Conservation (phyloP, 2,797 vertebrate species). For the Xenops minutus region DNA sequence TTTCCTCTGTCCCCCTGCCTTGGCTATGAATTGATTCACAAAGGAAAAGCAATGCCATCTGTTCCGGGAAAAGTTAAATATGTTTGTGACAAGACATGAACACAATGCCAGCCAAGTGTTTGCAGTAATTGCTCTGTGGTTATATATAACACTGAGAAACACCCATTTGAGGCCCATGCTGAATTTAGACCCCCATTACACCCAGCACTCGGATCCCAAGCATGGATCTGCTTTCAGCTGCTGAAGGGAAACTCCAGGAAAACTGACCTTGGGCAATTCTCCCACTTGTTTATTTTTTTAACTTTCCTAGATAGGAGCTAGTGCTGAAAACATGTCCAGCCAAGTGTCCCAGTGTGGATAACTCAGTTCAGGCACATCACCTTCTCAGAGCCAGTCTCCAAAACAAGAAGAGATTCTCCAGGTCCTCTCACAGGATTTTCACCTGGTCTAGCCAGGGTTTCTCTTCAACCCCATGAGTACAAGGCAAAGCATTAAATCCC, state of each 20-base stretch:
- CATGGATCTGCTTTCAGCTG: conserved; percentile 13
- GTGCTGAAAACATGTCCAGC: not conserved
- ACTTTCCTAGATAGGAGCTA: not conserved
- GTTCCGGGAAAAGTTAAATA: conserved; percentile 48
- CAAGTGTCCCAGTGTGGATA: not conserved
- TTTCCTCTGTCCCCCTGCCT: not conserved
- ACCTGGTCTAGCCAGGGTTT: not conserved
- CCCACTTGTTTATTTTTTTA: not conserved
- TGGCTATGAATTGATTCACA: not conserved
- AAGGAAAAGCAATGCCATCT: conserved; percentile 20
- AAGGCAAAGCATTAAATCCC: not conserved
- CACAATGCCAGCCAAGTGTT: conserved; percentile 29
- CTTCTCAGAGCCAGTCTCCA: not conserved
- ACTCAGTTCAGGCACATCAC: not conserved
- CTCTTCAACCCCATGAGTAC: not conserved
- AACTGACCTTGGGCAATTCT: not conserved
- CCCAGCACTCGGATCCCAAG: not conserved
- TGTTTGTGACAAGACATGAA: conserved; percentile 29
- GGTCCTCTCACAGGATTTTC: not conserved
- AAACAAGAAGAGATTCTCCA: not conserved
- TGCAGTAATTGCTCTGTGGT: conserved; percentile 31
- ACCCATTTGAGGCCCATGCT: not conserved
- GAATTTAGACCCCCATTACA: not conserved
- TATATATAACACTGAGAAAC: conserved; percentile 27
- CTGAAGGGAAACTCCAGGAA: conserved; percentile 39